A percentile compares a stretch with the other conserved stretches of the same genome.
phyloP scores from a whole-genome alignment of 2,113 vertebrate species.

The Acinonyx jubatus region DNA sequence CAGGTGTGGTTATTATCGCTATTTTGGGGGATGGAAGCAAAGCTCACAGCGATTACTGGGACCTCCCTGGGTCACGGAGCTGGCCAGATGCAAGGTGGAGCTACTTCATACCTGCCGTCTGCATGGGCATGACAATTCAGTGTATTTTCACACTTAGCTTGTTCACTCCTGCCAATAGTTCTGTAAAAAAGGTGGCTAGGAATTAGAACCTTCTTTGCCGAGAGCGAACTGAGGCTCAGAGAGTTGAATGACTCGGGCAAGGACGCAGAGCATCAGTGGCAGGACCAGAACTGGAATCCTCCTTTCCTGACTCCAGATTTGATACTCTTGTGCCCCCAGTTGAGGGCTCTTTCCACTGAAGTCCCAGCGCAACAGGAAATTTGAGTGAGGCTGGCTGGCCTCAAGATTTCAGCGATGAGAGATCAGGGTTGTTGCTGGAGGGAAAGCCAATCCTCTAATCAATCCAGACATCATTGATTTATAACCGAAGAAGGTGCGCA shows the following conservation, averaged over 20 bases:
- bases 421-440: slow-evolving; percentile 67
- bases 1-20: neutral
- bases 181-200: neutral
- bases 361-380: neutral
- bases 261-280: neutral
- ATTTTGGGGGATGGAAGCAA: neutral
- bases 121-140: neutral
- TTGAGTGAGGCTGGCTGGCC: slow-evolving; percentile 45
- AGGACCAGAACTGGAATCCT: neutral
- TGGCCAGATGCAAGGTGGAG: too few relatives aligned
- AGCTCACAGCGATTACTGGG: neutral
- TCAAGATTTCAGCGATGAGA: slow-evolving; percentile 64
- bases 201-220: neutral
- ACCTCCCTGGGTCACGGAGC: neutral
- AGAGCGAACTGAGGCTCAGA: neutral
- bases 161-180: neutral
- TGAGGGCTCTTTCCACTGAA: neutral
- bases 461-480: slow-evolving; percentile 81
- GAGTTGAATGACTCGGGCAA: neutral
- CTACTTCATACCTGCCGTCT: rapidly evolving
- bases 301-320: neutral
- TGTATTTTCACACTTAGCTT: neutral
- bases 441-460: slow-evolving; percentile 76
- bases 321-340: neutral
- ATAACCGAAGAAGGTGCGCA: slow-evolving; percentile 68